A percentile compares a stretch with the other conserved stretches of the same genome.
phyloP scores from a whole-genome alignment of 1,140 invertebrate genomes.

The Antheraea pernyi region DNA sequence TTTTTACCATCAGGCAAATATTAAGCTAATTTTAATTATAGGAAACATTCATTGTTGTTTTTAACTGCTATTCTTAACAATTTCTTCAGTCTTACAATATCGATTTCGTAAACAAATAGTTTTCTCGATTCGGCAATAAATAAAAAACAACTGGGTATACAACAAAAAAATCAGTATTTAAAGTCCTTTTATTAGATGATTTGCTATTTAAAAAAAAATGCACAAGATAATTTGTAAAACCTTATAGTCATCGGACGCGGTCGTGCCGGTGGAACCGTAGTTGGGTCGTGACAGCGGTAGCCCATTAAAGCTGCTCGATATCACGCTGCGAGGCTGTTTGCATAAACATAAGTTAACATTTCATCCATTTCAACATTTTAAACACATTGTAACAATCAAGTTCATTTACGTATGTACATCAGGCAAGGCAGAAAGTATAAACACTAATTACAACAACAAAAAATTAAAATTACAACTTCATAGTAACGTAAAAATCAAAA shows the following conservation, averaged over 20 bases:
- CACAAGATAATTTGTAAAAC: slow-evolving; percentile 5
- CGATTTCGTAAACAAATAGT: no score
- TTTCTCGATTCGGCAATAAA: no score
- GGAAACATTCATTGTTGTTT: no score
- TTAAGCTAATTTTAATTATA: no score
- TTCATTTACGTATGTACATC: background rate
- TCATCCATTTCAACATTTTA: background rate
- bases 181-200: no score
- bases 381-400: background rate
- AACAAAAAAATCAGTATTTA: no score
- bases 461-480: no score
- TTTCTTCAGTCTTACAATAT: no score
- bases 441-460: background rate
- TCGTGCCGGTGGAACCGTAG: slow-evolving; percentile 44
- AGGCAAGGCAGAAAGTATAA: background rate
- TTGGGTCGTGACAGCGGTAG: slow-evolving; percentile 57
- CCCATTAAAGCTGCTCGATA: slow-evolving; percentile 61
- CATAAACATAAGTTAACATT: slow-evolving; percentile 15
- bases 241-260: slow-evolving; percentile 26
- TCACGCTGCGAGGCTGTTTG: slow-evolving; percentile 59
- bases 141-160: no score
- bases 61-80: no score
- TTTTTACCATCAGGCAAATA: no score
- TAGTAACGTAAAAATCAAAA: no score
- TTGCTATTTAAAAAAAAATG: background rate